Percentiles rank a stretch among this genome's conserved stretches.
phyloP scores from a whole-genome alignment of 2,888 invertebrate species.

The Tachina lurida region DNA sequence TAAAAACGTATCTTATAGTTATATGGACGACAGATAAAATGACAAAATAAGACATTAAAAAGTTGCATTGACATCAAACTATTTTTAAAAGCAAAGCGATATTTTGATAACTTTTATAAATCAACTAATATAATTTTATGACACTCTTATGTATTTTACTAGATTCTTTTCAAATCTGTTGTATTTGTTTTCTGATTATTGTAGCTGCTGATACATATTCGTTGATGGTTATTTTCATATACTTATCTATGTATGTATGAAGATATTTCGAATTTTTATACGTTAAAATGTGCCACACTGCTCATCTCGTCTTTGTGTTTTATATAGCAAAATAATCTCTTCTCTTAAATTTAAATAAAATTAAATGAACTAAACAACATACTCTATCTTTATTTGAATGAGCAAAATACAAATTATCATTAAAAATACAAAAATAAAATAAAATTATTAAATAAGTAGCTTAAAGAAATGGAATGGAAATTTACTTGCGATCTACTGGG shows the following conservation, averaged over 20 bases:
- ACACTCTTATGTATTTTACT: constrained; percentile 7
- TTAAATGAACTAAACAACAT: constrained; percentile 50
- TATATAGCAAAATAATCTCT: constrained; percentile 67
- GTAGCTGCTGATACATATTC: background rate
- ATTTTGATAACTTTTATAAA: constrained; percentile 38
- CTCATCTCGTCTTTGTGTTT: constrained; percentile 74
- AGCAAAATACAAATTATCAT: constrained; percentile 57
- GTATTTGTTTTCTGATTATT: constrained; percentile 28
- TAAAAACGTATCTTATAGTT: background rate
- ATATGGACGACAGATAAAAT: constrained; percentile 15
- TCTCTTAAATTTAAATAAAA: constrained; percentile 57
- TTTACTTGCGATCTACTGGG: constrained; percentile 45
- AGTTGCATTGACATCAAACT: constrained; percentile 47
- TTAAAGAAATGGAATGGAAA: constrained; percentile 55
- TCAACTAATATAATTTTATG: constrained; percentile 42
- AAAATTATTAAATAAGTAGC: constrained; percentile 25
- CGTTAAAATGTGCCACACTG: constrained; percentile 71
- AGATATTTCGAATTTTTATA: constrained; percentile 4
- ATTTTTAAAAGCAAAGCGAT: constrained; percentile 32
- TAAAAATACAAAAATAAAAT: constrained; percentile 56
- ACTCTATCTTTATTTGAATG: constrained; percentile 58
- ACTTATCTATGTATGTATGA: too few relatives aligned
- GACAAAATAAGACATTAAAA: background rate
- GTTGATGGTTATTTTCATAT: background rate
- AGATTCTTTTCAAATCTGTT: constrained; percentile 7